phyloP scores from a whole-genome alignment of 2,797 vertebrate genomes.

The Heteromormyrus szaboi region DNA sequence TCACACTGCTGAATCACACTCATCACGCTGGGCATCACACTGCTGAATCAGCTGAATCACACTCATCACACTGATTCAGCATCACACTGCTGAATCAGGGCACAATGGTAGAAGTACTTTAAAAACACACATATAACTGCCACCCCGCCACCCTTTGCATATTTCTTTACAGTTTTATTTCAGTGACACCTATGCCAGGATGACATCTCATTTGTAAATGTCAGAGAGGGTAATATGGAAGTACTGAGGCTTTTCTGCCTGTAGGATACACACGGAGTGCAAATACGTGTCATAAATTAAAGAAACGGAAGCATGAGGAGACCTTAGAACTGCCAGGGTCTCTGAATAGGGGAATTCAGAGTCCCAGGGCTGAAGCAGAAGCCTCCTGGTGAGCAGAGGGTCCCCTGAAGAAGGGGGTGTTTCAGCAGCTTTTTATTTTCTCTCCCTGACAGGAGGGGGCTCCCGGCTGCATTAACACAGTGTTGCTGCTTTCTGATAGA shows the following conservation, averaged over 20 bases:
- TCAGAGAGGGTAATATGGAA: constrained; percentile 8
- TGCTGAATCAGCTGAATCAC: no score
- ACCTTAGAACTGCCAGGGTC: neutral
- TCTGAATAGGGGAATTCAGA: neutral
- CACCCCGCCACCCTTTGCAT: neutral
- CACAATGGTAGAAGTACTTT: neutral
- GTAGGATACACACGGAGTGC: neutral
- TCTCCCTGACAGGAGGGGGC: constrained; percentile 57
- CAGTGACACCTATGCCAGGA: neutral
- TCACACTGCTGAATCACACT: neutral
- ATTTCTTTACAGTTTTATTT: neutral
- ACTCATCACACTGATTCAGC: no score
- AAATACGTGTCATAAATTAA: neutral
- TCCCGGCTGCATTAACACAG: constrained; percentile 67
- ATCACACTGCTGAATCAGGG: neutral
- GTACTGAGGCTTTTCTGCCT: constrained; percentile 8
- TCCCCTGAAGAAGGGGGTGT: neutral
- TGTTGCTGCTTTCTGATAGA: constrained; percentile 70
- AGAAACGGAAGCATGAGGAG: neutral
- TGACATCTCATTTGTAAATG: constrained; percentile 7
- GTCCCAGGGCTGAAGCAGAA: neutral
- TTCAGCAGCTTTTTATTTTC: constrained; percentile 4
- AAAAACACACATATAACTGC: neutral
- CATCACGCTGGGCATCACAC: no score
- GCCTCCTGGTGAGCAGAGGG: neutral